These are phyloP conservation scores for Ephydatia muelleri DNA, from an alignment of 37 sponge, comb jelly and placozoan species.

Conservation along the genomic window DNA sequence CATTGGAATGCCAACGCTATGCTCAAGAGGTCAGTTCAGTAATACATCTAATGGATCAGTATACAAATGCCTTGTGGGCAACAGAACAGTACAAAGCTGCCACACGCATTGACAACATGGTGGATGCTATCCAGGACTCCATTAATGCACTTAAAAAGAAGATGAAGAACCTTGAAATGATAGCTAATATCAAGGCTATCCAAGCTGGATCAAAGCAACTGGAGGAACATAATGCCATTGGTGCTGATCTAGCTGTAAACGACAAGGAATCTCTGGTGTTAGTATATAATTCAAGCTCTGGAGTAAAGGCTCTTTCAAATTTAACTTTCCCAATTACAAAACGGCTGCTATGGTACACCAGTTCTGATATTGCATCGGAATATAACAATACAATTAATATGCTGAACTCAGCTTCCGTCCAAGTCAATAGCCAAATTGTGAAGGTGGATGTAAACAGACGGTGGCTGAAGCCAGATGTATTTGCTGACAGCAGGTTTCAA, in stretches of 20 bases:
- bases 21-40: neutral
- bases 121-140: neutral
- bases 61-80: neutral
- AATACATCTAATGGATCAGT: neutral
- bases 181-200: neutral
- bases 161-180: neutral
- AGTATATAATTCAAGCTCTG: neutral
- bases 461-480: slow-evolving; percentile 20
- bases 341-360: slow-evolving; percentile 20
- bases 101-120: neutral
- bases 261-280: neutral
- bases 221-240: neutral
- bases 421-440: neutral
- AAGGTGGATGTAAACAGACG: slow-evolving; percentile 12
- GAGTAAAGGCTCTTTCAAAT: neutral
- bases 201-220: neutral
- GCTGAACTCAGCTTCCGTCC: slow-evolving; percentile 10
- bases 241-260: neutral
- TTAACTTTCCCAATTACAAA: neutral
- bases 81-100: neutral
- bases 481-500: neutral
- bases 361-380: slow-evolving; percentile 1
- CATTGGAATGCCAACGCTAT: neutral
- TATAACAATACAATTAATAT: slow-evolving; percentile 11
- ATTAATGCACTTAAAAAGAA: neutral